These are phyloP conservation scores for Anorthoa munda DNA, from an alignment of 2,888 invertebrate species.

Conservation along the genomic window DNA sequence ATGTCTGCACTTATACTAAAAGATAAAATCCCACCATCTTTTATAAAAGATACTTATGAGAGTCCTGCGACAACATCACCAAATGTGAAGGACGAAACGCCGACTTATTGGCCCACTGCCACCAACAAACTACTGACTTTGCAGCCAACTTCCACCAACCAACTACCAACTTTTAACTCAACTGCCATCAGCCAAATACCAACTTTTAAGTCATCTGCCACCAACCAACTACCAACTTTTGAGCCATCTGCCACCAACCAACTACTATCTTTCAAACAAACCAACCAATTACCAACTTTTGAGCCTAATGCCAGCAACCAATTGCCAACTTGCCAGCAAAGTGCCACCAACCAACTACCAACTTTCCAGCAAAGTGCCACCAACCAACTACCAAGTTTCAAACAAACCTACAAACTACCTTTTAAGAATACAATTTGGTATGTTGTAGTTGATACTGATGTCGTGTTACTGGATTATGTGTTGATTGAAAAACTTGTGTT, in stretches of 20 bases:
- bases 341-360: background rate
- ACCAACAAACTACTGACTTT: background rate
- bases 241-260: background rate
- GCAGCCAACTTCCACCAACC: background rate
- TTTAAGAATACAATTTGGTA: constrained; percentile 61
- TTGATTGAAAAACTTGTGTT: constrained; percentile 65
- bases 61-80: background rate
- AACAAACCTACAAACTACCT: too few relatives aligned
- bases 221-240: background rate
- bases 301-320: background rate
- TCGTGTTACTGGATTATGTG: constrained; percentile 67
- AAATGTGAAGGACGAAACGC: background rate
- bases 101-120: background rate
- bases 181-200: background rate
- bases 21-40: background rate
- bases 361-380: rapidly evolving
- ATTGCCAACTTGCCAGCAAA: background rate
- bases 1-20: background rate
- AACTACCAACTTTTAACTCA: background rate
- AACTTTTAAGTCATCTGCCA: background rate
- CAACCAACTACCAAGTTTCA: background rate
- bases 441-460: constrained; percentile 68
- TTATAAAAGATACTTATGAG: background rate
- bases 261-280: background rate
- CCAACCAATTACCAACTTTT: background rate